phyloP scores from a whole-genome alignment of 2,113 vertebrate genomes.

The Spilogale gracilis region DNA sequence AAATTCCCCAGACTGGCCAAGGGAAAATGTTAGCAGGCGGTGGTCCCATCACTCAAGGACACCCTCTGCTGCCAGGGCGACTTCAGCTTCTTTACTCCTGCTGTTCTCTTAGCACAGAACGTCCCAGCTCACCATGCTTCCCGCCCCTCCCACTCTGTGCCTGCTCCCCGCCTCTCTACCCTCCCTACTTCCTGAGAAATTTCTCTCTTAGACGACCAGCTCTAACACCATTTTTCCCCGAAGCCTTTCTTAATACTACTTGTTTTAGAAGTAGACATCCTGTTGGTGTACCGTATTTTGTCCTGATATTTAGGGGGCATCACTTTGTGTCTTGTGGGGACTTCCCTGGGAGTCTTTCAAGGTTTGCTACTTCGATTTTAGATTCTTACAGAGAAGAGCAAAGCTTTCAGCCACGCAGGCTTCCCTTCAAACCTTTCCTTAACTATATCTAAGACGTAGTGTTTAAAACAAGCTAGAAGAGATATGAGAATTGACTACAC shows the following conservation, averaged over 20 bases:
- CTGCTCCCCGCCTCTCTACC: not conserved
- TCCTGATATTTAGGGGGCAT: not conserved
- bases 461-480: not conserved
- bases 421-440: not conserved
- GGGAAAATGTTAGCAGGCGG: not conserved
- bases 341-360: not conserved
- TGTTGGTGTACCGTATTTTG: too few species aligned
- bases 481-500: not conserved
- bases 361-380: not conserved
- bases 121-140: not conserved
- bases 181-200: not conserved
- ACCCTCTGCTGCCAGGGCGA: not conserved
- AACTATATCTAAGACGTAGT: not conserved
- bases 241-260: not conserved
- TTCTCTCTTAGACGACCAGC: not conserved
- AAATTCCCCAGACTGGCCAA: not conserved
- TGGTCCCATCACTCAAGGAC: not conserved
- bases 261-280: not conserved
- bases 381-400: not conserved
- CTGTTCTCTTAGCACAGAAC: not conserved
- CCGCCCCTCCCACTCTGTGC: too few species aligned
- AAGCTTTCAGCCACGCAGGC: not conserved
- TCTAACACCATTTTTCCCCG: not conserved
- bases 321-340: not conserved
- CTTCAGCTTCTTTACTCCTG: not conserved